phyloP scores from a whole-genome alignment of 2,113 vertebrate genomes.

The Empidonax traillii region DNA sequence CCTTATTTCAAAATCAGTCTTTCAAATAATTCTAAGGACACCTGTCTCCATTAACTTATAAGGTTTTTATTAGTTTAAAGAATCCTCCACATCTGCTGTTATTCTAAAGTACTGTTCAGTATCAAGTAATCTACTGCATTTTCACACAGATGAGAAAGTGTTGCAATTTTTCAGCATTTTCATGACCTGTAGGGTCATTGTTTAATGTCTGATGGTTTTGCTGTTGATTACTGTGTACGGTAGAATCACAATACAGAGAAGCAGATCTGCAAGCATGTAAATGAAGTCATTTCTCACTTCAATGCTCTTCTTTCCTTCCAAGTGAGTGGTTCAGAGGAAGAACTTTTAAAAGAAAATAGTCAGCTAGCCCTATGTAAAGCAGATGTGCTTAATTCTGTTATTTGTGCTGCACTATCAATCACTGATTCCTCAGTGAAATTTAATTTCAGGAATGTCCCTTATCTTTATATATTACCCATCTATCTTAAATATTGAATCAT shows the following conservation, averaged over 20 bases:
- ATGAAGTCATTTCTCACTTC: not conserved
- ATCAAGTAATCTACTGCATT: not conserved
- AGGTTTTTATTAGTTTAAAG: not conserved
- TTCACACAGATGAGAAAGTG: not conserved
- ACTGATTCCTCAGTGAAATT: not conserved
- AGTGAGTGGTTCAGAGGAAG: not conserved
- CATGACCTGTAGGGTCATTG: not conserved
- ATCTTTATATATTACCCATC: not conserved
- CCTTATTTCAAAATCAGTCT: not conserved
- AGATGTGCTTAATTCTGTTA: not conserved
- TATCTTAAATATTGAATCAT: not conserved
- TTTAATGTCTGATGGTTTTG: not conserved
- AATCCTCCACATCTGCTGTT: not conserved
- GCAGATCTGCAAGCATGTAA: not conserved
- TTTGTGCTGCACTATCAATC: not conserved
- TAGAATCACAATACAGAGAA: not conserved
- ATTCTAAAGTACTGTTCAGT: not conserved
- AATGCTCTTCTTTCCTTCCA: not conserved
- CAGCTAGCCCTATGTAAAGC: not conserved
- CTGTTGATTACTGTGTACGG: not conserved
- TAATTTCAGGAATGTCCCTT: constrained; percentile 3
- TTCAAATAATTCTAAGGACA: not conserved
- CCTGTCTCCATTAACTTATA: not conserved
- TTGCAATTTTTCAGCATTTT: not conserved
- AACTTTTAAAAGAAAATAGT: constrained; percentile 11